Percentiles rank a stretch among this genome's conserved stretches.
Conservation (phyloP, 2,113 vertebrate genomes). For the Zootoca vivipara region DNA sequence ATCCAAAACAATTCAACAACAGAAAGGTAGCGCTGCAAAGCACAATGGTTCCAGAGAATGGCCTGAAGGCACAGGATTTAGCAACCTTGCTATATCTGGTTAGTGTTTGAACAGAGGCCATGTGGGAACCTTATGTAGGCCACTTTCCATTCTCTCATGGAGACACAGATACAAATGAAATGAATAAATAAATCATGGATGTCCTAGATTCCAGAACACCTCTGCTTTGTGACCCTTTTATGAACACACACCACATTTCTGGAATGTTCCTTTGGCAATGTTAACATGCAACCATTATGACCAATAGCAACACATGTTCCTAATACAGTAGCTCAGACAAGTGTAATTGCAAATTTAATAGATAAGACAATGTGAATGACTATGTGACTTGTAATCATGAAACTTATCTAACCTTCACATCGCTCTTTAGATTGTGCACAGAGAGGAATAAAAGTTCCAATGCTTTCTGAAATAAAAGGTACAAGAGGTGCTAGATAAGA, state of each 20-base stretch:
- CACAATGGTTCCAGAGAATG: not conserved
- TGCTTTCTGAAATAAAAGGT: conserved; percentile 10
- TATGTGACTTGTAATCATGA: rapidly evolving
- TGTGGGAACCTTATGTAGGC: not conserved
- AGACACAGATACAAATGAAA: not conserved
- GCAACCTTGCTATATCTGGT: not conserved
- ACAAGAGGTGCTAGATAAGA: not conserved
- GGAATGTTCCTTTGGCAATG: not conserved
- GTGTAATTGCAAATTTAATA: too few species aligned
- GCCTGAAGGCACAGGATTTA: not conserved
- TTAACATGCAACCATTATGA: not conserved
- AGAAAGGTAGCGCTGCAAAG: not conserved
- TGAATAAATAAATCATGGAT: not conserved
- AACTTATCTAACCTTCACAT: not conserved
- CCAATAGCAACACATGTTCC: not conserved
- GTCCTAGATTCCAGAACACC: not conserved
- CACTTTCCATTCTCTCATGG: not conserved
- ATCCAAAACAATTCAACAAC: not conserved
- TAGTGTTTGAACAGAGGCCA: not conserved
- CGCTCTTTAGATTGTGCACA: not conserved
- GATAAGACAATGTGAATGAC: too few species aligned
- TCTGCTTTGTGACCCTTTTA: not conserved
- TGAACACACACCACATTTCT: not conserved
- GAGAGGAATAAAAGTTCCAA: not conserved
- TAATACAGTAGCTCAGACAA: too few species aligned